These are phyloP conservation scores for Pyrrhia umbra DNA, from an alignment of 2,888 invertebrate species.

Conservation along the genomic window DNA sequence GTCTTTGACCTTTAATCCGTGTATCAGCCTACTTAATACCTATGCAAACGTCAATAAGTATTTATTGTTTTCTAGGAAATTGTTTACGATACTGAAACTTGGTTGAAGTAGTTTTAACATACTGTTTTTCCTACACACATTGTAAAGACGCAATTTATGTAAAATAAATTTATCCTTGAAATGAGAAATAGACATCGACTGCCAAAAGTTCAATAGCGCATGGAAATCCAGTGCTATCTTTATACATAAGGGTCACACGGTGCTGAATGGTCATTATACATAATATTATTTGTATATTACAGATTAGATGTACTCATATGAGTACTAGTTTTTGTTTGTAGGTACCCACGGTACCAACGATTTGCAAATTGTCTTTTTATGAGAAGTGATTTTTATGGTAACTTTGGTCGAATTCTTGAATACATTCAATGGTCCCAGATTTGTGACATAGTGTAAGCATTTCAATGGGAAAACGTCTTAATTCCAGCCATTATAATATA, in stretches of 20 bases:
- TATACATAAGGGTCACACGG: constrained; percentile 58
- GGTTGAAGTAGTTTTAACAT: constrained; percentile 4
- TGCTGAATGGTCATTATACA: constrained; percentile 48
- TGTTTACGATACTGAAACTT: constrained; percentile 6
- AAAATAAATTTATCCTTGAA: constrained; percentile 76
- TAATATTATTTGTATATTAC: too few relatives aligned
- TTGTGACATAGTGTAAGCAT: constrained; percentile 6
- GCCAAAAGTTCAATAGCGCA: constrained; percentile 78
- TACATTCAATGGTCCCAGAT: constrained; percentile 16
- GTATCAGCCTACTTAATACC: constrained; percentile 13
- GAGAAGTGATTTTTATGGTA: too few relatives aligned
- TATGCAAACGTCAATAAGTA: constrained; percentile 20
- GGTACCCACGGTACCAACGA: too few relatives aligned
- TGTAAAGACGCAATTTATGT: constrained; percentile 65
- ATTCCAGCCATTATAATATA: constrained; percentile 12
- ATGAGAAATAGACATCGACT: constrained; percentile 68
- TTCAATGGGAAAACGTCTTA: background rate
- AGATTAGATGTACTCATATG: too few relatives aligned
- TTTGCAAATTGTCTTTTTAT: too few relatives aligned
- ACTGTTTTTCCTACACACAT: constrained; percentile 35
- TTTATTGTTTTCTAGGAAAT: constrained; percentile 30
- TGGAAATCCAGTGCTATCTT: constrained; percentile 71
- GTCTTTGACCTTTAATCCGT: constrained; percentile 38
- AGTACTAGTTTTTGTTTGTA: background rate
- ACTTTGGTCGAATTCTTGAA: constrained; percentile 15